Percentiles rank a stretch among this genome's conserved stretches.
Evolutionary conservation across 1,140 invertebrate species (phyloP).

Genomic region (Tetramorium parvispinum): DNA sequence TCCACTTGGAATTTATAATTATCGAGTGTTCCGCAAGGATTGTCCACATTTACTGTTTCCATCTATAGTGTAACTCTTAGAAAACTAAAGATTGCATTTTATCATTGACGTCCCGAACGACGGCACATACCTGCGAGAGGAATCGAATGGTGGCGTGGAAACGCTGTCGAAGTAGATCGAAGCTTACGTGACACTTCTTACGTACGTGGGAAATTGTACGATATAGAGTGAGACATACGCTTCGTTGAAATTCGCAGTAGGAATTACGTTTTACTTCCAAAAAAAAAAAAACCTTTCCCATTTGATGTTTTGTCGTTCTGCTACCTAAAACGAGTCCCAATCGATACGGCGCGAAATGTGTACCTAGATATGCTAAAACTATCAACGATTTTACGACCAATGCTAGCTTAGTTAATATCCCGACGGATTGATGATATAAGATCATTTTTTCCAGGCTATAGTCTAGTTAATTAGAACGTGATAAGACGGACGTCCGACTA

Average conservation of each 20-base stretch:
- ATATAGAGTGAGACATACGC: conserved; percentile 69
- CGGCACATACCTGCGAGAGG: background rate
- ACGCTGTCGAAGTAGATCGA: conserved; percentile 56
- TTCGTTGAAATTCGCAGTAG: conserved; percentile 75
- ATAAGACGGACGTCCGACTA: conserved; percentile 45
- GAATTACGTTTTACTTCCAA: conserved; percentile 67
- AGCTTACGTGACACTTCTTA: conserved; percentile 42
- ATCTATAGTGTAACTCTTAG: background rate
- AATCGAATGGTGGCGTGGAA: conserved; percentile 14
- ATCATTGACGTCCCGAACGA: background rate
- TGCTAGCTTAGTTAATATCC: conserved; percentile 71
- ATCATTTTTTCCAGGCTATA: conserved; percentile 21
- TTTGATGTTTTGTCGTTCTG: conserved; percentile 79
- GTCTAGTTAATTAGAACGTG: conserved; percentile 45
- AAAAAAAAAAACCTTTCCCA: conserved; percentile 50
- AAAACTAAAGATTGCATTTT: background rate
- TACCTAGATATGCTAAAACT: conserved; percentile 66
- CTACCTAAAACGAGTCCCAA: conserved; percentile 71
- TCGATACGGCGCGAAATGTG: conserved; percentile 63
- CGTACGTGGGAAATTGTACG: conserved; percentile 30
- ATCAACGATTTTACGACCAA: conserved; percentile 79
- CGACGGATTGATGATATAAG: conserved; percentile 53
- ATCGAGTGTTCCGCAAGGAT: background rate
- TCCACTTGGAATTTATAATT: background rate
- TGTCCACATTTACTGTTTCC: background rate